These are phyloP conservation scores for Sisyra nigra DNA, from an alignment of 2,888 invertebrate genomes.

Conservation along the genomic window DNA sequence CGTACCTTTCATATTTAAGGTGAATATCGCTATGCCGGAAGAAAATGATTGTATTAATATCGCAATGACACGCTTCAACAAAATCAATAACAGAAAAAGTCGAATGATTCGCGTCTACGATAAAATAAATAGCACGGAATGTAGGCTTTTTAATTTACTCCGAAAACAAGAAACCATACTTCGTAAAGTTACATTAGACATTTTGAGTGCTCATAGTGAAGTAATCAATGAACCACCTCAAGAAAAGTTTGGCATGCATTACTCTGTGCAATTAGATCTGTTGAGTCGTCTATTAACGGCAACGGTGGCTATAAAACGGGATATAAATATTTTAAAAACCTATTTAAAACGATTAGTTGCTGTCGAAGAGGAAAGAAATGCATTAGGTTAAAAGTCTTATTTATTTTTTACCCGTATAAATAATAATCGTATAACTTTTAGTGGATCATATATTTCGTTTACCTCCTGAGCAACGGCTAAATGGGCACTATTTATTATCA, in stretches of 20 bases:
- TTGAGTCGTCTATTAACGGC: constrained; percentile 4
- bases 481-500: constrained; percentile 18
- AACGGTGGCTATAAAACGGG: constrained; percentile 4
- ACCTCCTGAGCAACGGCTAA: constrained; percentile 18
- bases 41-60: constrained; percentile 5
- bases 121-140: not conserved
- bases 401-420: not conserved
- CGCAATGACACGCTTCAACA: constrained; percentile 5
- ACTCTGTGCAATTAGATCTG: constrained; percentile 1
- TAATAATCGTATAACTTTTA: constrained; percentile 9
- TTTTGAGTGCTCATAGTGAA: not conserved
- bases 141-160: not conserved
- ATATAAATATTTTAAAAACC: not conserved
- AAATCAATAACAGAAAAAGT: constrained; percentile 3
- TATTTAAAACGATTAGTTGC: constrained; percentile 16
- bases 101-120: constrained; percentile 2
- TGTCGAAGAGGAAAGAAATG: constrained; percentile 21
- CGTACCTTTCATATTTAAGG: not conserved
- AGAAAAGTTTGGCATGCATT: not conserved
- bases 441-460: constrained; percentile 22
- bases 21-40: constrained; percentile 1
- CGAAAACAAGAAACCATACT: constrained; percentile 1
- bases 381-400: constrained; percentile 15
- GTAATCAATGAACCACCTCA: not conserved
- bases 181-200: constrained; percentile 1